phyloP scores from a whole-genome alignment of 1,140 invertebrate species.

The Schmidtea mediterranea region DNA sequence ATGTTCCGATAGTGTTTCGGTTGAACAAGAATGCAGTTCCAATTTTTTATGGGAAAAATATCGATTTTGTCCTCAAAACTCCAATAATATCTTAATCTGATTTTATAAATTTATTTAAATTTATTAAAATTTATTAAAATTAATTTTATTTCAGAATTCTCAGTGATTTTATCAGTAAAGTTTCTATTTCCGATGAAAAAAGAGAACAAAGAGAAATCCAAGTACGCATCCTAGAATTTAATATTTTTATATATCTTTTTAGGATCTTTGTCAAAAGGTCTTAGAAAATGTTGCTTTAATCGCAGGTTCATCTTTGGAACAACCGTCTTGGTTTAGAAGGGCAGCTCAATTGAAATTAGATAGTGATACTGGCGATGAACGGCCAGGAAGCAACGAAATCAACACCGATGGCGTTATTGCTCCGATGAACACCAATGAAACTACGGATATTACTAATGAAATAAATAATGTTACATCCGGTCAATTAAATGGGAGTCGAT shows the following conservation, averaged over 20 bases:
- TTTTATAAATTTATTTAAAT: background rate
- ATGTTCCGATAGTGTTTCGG: too few species aligned
- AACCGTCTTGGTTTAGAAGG: slow-evolving; percentile 61
- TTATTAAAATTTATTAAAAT: background rate
- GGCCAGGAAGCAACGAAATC: slow-evolving; percentile 12
- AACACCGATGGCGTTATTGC: slow-evolving; percentile 10
- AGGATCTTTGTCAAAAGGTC: background rate
- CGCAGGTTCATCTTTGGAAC: slow-evolving; percentile 57
- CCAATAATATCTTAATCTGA: too few species aligned
- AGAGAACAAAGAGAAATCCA: background rate
- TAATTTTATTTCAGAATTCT: background rate
- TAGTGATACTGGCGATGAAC: slow-evolving; percentile 27
- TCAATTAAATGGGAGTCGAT: too few species aligned
- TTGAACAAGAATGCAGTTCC: too few species aligned
- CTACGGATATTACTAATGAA: too few species aligned
- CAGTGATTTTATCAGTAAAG: background rate
- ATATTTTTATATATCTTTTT: too few species aligned
- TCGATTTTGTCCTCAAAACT: too few species aligned
- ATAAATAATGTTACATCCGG: too few species aligned
- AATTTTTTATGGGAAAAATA: too few species aligned
- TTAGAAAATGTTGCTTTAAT: slow-evolving; percentile 28
- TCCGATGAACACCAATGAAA: background rate
- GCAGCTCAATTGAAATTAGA: slow-evolving; percentile 48
- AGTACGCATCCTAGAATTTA: too few species aligned
- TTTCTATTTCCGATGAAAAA: background rate